Base-by-base conservation (phyloP, 2,797 vertebrate species). In the Sebastes elongatus region DNA sequence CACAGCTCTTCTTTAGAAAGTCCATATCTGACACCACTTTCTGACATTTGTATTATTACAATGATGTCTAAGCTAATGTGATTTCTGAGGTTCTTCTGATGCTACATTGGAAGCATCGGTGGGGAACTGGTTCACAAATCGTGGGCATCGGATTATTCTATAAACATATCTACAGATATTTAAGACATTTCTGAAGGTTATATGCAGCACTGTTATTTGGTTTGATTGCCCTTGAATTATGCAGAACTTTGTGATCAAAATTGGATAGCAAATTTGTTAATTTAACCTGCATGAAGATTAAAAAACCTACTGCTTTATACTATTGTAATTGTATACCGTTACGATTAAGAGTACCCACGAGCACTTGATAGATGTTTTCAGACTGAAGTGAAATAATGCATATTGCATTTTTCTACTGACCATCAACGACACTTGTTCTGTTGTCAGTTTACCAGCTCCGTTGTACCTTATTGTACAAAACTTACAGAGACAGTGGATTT, bases 401-500 rank as follows among this genome's bases (percentile, higher is more conserved):
- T 75, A 75, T 87, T 86, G 75, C 83, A 81, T 91, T 80, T 88
- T 85, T 88, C 25, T 64, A 7, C 23, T 1, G 4, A 81, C 28
- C 80, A 77, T 79, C 78, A 81, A 5, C 28, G 64, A 59, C 68
- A 73, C 69, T 13, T 84, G 61, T 75, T 84, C 69, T 71, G 67
- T 66, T 79, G 46, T 86, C 66, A 59, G 67, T 82, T 85, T 76
- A 62, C 52, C 52, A 82, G 69, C 65, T 89, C 62, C 57, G 28
- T 7, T 86, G 80, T 85, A 88, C 74, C 63, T 85, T 87, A 82
- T 38, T 93, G 82, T 95, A 93, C 94, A 94, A 90, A 95, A 95
- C 67, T 38, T 72, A 82, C 59, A 89, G 75, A 89, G 74, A 89
- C 80, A 80, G 80, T 70, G 74, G 57, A 80, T 82, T 86, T 93